phyloP scores from a whole-genome alignment of 2,113 vertebrate genomes.

The Crotalus horridus region DNA sequence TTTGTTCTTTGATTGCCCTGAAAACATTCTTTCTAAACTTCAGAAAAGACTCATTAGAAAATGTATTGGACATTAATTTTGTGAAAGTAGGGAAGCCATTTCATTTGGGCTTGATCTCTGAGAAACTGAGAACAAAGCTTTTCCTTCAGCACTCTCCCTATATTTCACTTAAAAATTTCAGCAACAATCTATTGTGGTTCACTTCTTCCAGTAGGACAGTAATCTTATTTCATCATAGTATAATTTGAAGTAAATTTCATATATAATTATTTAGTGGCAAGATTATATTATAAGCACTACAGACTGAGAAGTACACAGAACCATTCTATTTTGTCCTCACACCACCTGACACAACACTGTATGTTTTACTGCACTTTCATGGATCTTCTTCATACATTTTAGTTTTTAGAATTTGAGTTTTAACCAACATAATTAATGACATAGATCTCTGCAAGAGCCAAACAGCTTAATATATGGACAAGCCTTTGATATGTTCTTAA shows the following conservation, averaged over 20 bases:
- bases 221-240: not conserved
- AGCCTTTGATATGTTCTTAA: too few relatives aligned
- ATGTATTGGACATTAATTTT: slow-evolving; percentile 9
- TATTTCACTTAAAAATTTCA: slow-evolving; percentile 24
- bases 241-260: not conserved
- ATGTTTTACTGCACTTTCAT: not conserved
- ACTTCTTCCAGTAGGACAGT: not conserved
- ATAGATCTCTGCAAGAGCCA: too few relatives aligned
- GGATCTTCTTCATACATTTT: not conserved
- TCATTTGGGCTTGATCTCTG: not conserved
- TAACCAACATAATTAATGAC: too few relatives aligned
- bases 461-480: too few relatives aligned
- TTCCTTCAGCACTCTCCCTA: not conserved
- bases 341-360: not conserved
- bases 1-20: slow-evolving; percentile 8
- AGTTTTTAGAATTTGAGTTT: too few relatives aligned
- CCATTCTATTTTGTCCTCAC: not conserved
- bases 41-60: not conserved
- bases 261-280: not conserved
- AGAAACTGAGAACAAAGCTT: slow-evolving; percentile 4
- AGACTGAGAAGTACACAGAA: not conserved
- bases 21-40: slow-evolving; percentile 8
- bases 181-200: not conserved
- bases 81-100: not conserved
- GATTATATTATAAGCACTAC: not conserved